Base-by-base conservation (phyloP, 2,888 invertebrate species). In the Poecilus cupreus region DNA sequence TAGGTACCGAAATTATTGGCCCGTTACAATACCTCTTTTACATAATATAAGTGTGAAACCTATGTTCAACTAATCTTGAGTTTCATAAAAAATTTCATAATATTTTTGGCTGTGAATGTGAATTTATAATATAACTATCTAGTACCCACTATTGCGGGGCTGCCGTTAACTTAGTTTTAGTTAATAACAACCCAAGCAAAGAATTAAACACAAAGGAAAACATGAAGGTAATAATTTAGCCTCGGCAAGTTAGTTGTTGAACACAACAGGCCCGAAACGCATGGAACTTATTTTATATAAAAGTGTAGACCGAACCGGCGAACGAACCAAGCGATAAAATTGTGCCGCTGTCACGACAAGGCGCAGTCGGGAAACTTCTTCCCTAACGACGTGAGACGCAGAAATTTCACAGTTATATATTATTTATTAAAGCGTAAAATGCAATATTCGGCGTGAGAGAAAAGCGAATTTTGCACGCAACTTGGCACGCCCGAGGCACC, bases 381-480 rank as follows among this genome's bases (percentile, higher is more conserved):
- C 64, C 60, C 43, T 77, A 77, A 77, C 60, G 77, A 77, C 39
- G 64, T 79, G 72, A 80, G 72, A 80, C 80, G 37, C 32, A 79
- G 68, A 80, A 80, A 80, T 80, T 80, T 80, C 60, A 24, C 80
- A 80, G 80, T 80, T 80, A 80, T 80, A 80, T 80, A 80, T 80
- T 80, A 80, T 80, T 80, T 80, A 80, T 80, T 80, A 80, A 80
- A 80, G 80, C 80, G 80, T 72, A 80, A 80, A 80, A 80, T 80
- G 72, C 72, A 80, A 80, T 80, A 79, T 72, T 80, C 80, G 57
- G 72, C 43, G 70, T 51, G 32, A 75, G 72, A 80, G 80, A 70
- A 54, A 72, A 77, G 77, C 60, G 77, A 80, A 72, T 80, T 80
- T 80, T 64, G 54, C 72, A 80, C 80, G 80, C 80, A 80, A 80